Percentiles rank a stretch among this genome's conserved stretches.
Conservation (phyloP, 2,113 vertebrate genomes). For the Pantherophis guttatus region DNA sequence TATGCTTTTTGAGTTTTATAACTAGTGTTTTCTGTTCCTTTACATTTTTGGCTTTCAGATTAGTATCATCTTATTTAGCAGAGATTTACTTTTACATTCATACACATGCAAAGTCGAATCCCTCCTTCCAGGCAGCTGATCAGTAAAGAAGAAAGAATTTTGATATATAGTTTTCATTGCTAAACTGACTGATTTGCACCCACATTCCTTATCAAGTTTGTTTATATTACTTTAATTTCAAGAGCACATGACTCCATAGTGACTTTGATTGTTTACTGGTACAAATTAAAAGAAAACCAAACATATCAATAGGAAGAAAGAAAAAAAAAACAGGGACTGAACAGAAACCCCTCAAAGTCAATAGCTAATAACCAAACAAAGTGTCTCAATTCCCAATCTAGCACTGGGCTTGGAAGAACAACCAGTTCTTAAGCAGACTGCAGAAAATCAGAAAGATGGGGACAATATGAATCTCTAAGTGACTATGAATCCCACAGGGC, state of each 20-base stretch:
- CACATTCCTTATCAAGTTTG: not conserved
- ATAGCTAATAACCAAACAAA: not conserved
- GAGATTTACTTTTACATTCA: not conserved
- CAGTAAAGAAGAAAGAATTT: not conserved
- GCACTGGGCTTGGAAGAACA: not conserved
- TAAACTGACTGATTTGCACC: not conserved
- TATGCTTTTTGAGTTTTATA: not conserved
- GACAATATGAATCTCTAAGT: not conserved
- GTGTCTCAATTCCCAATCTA: not conserved
- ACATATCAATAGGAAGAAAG: not conserved
- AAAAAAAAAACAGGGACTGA: not conserved
- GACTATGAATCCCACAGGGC: not conserved
- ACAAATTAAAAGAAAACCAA: not conserved
- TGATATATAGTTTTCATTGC: not conserved
- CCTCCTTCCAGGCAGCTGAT: not conserved
- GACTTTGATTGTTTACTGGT: not conserved
- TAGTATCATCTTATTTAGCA: not conserved
- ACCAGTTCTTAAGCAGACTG: not conserved
- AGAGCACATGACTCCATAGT: not conserved
- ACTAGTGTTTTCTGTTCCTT: not conserved
- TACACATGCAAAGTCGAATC: not conserved
- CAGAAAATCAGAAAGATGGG: not conserved
- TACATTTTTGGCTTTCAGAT: not conserved
- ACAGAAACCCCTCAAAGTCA: not conserved
- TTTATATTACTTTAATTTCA: not conserved